Evolutionary conservation across 2,113 vertebrate genomes (phyloP).

Genomic region (Colinus virginianus): DNA sequence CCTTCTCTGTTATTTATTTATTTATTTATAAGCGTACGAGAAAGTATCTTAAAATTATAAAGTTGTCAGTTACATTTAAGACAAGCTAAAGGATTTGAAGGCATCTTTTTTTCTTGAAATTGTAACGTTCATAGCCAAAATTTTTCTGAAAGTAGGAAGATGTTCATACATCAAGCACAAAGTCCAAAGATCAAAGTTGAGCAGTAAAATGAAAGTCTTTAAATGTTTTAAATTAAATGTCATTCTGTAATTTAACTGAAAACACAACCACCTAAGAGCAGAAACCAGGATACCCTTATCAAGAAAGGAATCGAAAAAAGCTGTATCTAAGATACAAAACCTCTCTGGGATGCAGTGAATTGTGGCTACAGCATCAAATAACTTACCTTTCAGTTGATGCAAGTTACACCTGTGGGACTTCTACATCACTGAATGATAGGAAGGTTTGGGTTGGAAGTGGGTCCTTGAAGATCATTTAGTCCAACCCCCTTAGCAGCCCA

Average conservation of each 20-base stretch:
- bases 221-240: slow-evolving; percentile 35
- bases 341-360: neutral
- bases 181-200: slow-evolving; percentile 33
- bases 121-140: neutral
- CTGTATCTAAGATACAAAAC: neutral
- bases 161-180: slow-evolving; percentile 8
- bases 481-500: neutral
- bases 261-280: slow-evolving; percentile 49
- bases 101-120: slow-evolving; percentile 37
- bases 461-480: neutral
- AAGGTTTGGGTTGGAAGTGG: neutral
- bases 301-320: neutral
- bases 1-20: too few relatives aligned
- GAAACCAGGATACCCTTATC: slow-evolving; percentile 14
- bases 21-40: neutral
- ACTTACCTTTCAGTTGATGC: neutral
- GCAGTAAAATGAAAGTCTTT: slow-evolving; percentile 51
- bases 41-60: neutral
- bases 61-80: neutral
- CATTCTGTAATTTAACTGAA: slow-evolving; percentile 41
- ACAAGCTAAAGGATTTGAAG: neutral
- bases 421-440: neutral
- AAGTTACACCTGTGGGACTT: neutral
- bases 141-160: slow-evolving; percentile 32
- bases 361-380: neutral